These are phyloP conservation scores for Drosophila ustulata DNA, from an alignment of 2,888 invertebrate genomes.

Conservation along the genomic window DNA sequence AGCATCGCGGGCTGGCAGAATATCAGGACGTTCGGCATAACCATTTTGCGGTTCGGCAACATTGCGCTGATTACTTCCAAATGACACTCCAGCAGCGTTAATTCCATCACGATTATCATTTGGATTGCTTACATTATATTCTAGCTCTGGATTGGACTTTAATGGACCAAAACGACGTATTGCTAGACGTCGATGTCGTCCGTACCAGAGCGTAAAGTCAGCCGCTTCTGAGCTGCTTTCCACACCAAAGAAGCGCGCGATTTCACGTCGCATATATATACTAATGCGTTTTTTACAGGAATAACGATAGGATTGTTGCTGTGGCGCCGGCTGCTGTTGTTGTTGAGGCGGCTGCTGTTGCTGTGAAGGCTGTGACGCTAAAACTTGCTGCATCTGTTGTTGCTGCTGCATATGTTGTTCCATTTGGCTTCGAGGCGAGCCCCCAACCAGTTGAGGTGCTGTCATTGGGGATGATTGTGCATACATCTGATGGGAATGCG, in stretches of 20 bases:
- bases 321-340: conserved; percentile 49
- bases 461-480: neutral
- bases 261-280: conserved; percentile 82
- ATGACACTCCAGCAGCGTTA: neutral
- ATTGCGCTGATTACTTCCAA: conserved; percentile 1
- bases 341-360: conserved; percentile 35
- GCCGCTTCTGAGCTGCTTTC: conserved; percentile 82
- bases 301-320: conserved; percentile 53
- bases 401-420: conserved; percentile 21
- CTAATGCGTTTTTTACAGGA: conserved; percentile 82
- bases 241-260: conserved; percentile 84
- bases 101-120: conserved; percentile 19
- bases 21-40: conserved; percentile 83
- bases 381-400: neutral
- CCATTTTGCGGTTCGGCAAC: conserved; percentile 30
- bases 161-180: conserved; percentile 82
- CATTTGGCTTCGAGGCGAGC: conserved; percentile 23
- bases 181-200: conserved; percentile 83
- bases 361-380: conserved; percentile 3
- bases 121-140: conserved; percentile 37
- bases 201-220: conserved; percentile 82
- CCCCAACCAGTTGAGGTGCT: conserved; percentile 10
- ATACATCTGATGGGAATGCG: conserved; percentile 50
- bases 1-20: conserved; percentile 82
- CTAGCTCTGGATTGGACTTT: conserved; percentile 33